These are phyloP conservation scores for Phrynosoma platyrhinos DNA, from an alignment of 2,113 vertebrate genomes.

Conservation along the genomic window DNA sequence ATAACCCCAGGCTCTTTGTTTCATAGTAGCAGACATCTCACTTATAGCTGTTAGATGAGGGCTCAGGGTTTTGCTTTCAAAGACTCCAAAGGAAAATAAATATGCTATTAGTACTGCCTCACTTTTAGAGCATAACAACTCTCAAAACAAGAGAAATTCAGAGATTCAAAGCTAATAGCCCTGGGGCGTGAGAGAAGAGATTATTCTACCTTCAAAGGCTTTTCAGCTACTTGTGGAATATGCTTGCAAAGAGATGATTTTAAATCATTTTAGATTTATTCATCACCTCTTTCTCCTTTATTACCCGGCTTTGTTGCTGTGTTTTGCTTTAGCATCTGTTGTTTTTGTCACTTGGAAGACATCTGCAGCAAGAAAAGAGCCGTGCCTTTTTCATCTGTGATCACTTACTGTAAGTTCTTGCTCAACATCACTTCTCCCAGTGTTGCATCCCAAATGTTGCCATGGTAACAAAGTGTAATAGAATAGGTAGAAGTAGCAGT, in stretches of 20 bases:
- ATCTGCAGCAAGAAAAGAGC: slow-evolving; percentile 5
- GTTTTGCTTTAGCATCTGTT: slow-evolving; percentile 10
- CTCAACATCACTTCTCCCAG: slow-evolving; percentile 5
- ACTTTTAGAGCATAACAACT: background rate
- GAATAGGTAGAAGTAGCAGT: slow-evolving; percentile 1
- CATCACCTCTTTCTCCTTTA: slow-evolving; percentile 7
- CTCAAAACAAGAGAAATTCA: slow-evolving; percentile 17
- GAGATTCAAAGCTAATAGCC: slow-evolving; percentile 16
- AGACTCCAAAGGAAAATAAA: background rate
- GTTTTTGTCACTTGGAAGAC: slow-evolving; percentile 21
- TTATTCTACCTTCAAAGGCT: slow-evolving; percentile 22
- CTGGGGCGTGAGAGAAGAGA: background rate
- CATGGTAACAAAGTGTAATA: slow-evolving; percentile 13
- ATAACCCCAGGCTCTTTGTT: background rate
- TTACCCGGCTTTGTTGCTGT: background rate
- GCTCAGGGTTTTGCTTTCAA: background rate
- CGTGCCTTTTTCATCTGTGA: background rate
- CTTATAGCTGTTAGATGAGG: background rate
- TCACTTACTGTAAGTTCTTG: slow-evolving; percentile 17
- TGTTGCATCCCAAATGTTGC: background rate
- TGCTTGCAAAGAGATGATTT: background rate
- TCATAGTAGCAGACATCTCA: background rate
- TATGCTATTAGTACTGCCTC: background rate
- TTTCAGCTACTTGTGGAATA: slow-evolving; percentile 1
- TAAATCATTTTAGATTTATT: slow-evolving; percentile 30